Conservation (phyloP, 2,888 invertebrate species). For the Drosophila neotestacea region DNA sequence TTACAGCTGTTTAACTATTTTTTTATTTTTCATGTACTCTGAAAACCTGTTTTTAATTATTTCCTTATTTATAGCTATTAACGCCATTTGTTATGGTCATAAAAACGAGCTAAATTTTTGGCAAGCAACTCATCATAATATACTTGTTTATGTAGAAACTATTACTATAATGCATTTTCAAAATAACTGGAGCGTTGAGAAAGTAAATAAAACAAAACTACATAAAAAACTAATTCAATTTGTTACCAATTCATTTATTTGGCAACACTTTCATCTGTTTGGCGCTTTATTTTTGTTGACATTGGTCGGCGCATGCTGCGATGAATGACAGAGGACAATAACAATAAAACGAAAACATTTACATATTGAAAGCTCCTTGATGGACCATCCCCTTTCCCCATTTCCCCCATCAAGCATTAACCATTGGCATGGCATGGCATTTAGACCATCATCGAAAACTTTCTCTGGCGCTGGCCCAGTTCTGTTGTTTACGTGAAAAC, state of each 20-base stretch:
- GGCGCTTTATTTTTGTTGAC: slow-evolving; percentile 50
- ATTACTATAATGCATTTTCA: neutral
- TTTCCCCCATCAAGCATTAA: neutral
- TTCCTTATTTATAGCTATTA: neutral
- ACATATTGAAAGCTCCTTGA: slow-evolving; percentile 70
- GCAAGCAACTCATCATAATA: neutral
- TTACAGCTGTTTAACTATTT: neutral
- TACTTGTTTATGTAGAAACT: too few relatives aligned
- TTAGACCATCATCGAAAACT: slow-evolving; percentile 65
- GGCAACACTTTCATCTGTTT: slow-evolving; percentile 6
- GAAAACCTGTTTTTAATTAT: slow-evolving; percentile 1
- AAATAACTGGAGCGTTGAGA: neutral
- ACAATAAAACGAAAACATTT: slow-evolving; percentile 53
- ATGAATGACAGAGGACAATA: slow-evolving; percentile 46
- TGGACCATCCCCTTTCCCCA: neutral
- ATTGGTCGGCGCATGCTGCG: slow-evolving; percentile 35
- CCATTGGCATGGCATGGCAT: slow-evolving; percentile 32
- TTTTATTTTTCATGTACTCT: neutral
- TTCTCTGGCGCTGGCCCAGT: slow-evolving; percentile 72
- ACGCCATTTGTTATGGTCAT: neutral
- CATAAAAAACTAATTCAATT: neutral
- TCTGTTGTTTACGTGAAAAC: slow-evolving; percentile 78
- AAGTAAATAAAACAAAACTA: neutral
- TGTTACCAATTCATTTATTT: slow-evolving; percentile 14
- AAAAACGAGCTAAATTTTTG: neutral